phyloP scores from a whole-genome alignment of 2,113 vertebrate species.

The Nothoprocta pentlandii region DNA sequence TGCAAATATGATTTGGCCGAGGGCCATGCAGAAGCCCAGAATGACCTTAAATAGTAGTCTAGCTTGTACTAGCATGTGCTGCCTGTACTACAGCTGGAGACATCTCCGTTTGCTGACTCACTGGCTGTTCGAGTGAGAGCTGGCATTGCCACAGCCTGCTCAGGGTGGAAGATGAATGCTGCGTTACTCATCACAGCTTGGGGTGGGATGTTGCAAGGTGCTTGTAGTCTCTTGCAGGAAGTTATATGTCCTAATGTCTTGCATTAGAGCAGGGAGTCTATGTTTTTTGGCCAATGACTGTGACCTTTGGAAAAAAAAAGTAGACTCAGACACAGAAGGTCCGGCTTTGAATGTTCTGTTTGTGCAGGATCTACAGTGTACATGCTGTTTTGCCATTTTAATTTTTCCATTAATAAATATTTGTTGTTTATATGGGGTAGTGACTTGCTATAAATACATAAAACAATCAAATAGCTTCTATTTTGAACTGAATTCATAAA shows the following conservation, averaged over 20 bases:
- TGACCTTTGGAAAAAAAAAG: too few relatives aligned
- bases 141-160: background rate
- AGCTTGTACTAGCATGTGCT: background rate
- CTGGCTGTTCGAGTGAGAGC: background rate
- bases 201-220: background rate
- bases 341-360: background rate
- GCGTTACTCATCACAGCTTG: background rate
- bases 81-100: background rate
- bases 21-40: conserved; percentile 37
- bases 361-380: fast-evolving
- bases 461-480: fast-evolving
- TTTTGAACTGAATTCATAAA: background rate
- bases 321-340: background rate
- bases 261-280: fast-evolving
- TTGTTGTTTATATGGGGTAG: fast-evolving
- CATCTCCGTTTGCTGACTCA: conserved; percentile 41
- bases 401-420: fast-evolving
- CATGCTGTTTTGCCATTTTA: background rate
- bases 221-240: background rate
- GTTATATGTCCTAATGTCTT: fast-evolving
- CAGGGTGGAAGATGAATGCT: background rate
- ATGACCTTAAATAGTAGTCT: conserved; percentile 59
- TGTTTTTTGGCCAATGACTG: background rate
- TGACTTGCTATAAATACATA: background rate
- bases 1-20: background rate